Conservation (phyloP, 2,888 invertebrate genomes). For the Cryptops parisi region DNA sequence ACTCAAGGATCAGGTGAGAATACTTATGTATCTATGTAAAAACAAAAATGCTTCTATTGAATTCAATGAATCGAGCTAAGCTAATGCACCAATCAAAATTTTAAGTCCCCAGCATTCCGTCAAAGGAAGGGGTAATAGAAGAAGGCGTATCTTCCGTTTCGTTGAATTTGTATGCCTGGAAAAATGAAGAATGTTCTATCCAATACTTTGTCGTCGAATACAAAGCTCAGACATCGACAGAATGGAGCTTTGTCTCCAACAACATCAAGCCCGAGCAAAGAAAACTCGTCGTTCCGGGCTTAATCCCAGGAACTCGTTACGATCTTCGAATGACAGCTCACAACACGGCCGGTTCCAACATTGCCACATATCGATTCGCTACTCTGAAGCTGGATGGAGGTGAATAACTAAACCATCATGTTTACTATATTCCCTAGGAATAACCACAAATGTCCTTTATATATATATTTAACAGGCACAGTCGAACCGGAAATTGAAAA, state of each 20-base stretch:
- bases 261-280: conserved; percentile 18
- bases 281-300: conserved; percentile 22
- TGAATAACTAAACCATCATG: conserved; percentile 21
- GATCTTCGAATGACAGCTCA: conserved; percentile 31
- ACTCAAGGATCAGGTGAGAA: conserved; percentile 32
- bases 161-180: conserved; percentile 29
- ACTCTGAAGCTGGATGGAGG: conserved; percentile 30
- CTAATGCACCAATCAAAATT: too few relatives aligned
- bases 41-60: too few relatives aligned
- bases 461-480: conserved; percentile 3
- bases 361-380: conserved; percentile 29
- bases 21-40: neutral
- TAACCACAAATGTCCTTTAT: too few relatives aligned
- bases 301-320: conserved; percentile 33
- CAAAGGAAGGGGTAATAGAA: conserved; percentile 14
- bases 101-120: conserved; percentile 17
- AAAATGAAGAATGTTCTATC: conserved; percentile 30
- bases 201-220: conserved; percentile 23
- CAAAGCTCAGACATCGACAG: conserved; percentile 17
- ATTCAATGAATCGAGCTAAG: too few relatives aligned
- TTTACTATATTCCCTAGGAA: too few relatives aligned
- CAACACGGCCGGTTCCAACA: conserved; percentile 32
- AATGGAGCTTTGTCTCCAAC: conserved; percentile 19
- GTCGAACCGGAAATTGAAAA: conserved; percentile 10
- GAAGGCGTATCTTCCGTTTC: conserved; percentile 43